Evolutionary conservation across 2,888 invertebrate species (phyloP).

Genomic region (Clistopyga incitator): DNA sequence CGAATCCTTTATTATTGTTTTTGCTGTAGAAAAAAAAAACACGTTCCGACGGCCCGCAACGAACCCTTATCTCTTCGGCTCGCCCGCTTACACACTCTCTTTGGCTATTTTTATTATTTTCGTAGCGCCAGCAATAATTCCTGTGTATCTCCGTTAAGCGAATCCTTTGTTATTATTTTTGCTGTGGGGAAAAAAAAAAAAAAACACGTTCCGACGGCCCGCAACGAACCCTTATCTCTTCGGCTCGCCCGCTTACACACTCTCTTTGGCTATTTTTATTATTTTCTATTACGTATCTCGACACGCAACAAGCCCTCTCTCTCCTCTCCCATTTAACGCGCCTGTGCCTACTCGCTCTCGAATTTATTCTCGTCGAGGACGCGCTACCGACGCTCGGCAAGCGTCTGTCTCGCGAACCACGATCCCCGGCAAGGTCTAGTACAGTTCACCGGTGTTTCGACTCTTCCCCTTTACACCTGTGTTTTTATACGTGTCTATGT

Average conservation of each 20-base stretch:
- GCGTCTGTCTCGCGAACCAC: not conserved
- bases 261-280: slow-evolving; percentile 60
- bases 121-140: not conserved
- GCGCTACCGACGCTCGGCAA: not conserved
- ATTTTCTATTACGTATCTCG: slow-evolving; percentile 54
- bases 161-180: not conserved
- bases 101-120: too few species aligned
- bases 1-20: slow-evolving; percentile 5
- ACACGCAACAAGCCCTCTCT: not conserved
- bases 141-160: not conserved
- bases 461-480: not conserved
- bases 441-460: not conserved
- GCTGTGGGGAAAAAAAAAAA: too few species aligned
- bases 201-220: not conserved
- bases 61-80: slow-evolving; percentile 35
- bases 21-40: not conserved
- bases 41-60: not conserved
- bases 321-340: not conserved
- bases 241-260: slow-evolving; percentile 29
- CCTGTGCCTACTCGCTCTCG: slow-evolving; percentile 25
- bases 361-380: slow-evolving; percentile 65
- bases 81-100: slow-evolving; percentile 26
- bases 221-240: slow-evolving; percentile 25
- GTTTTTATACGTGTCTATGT: too few species aligned
- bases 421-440: slow-evolving; percentile 24